Conservation (phyloP, 1,140 invertebrate species). For the Chlorops oryzae region DNA sequence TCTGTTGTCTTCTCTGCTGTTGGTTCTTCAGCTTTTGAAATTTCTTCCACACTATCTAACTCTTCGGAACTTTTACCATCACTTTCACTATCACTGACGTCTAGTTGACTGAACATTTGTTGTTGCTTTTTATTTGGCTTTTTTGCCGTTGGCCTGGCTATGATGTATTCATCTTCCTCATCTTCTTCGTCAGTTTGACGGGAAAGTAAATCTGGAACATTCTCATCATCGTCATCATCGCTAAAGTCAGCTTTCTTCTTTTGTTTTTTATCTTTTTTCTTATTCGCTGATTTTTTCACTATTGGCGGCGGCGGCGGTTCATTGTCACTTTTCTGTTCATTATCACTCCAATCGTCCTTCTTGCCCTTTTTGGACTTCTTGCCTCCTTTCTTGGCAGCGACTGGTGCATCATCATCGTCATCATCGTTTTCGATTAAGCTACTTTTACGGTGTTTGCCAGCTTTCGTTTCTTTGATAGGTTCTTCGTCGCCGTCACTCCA, state of each 20-base stretch:
- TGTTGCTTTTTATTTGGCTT: slow-evolving; percentile 34
- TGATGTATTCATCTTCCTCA: slow-evolving; percentile 10
- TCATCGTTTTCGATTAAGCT: slow-evolving; percentile 25
- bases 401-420: slow-evolving; percentile 38
- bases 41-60: slow-evolving; percentile 1
- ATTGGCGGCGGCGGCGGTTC: neutral
- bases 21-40: slow-evolving; percentile 15
- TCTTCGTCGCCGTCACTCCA: slow-evolving; percentile 34
- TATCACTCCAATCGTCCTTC: slow-evolving; percentile 15
- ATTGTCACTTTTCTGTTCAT: slow-evolving; percentile 15
- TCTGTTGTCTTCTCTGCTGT: slow-evolving; percentile 18
- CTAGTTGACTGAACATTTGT: slow-evolving; percentile 32
- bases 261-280: slow-evolving; percentile 40
- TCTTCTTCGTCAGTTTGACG: slow-evolving; percentile 18
- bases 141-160: slow-evolving; percentile 27
- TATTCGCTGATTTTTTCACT: slow-evolving; percentile 25
- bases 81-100: slow-evolving; percentile 28
- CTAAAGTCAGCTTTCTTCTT: slow-evolving; percentile 36
- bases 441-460: slow-evolving; percentile 3
- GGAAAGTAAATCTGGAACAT: too few relatives aligned
- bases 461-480: slow-evolving; percentile 3
- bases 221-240: slow-evolving; percentile 24
- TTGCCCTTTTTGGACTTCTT: slow-evolving; percentile 31
- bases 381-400: slow-evolving; percentile 31
- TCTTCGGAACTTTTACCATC: slow-evolving; percentile 16